Conservation (phyloP, 2,888 invertebrate genomes). For the Strigamia transsilvanica region DNA sequence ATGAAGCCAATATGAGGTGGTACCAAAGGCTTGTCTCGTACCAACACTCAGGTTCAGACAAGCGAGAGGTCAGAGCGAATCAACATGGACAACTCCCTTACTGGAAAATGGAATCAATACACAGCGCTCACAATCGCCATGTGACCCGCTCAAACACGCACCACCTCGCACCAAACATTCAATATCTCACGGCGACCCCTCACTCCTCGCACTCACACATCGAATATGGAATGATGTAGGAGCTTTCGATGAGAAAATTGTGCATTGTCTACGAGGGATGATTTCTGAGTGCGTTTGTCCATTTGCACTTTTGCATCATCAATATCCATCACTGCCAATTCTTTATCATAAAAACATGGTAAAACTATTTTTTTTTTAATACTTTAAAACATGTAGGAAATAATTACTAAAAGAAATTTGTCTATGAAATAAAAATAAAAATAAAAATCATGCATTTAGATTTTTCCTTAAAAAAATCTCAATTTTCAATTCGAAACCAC, state of each 20-base stretch:
- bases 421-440: neutral
- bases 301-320: slow-evolving; percentile 21
- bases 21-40: slow-evolving; percentile 35
- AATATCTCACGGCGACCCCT: slow-evolving; percentile 36
- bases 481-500: slow-evolving; percentile 4
- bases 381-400: neutral
- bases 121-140: slow-evolving; percentile 35
- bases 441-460: neutral
- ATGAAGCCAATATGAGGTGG: slow-evolving; percentile 32
- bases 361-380: neutral
- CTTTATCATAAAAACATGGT: neutral
- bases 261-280: neutral
- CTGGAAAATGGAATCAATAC: slow-evolving; percentile 34
- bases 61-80: slow-evolving; percentile 42
- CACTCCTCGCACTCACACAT: neutral
- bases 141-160: slow-evolving; percentile 40
- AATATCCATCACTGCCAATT: neutral
- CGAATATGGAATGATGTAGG: slow-evolving; percentile 36
- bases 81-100: slow-evolving; percentile 23
- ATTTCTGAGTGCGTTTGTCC: slow-evolving; percentile 12
- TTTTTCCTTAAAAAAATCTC: neutral
- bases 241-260: slow-evolving; percentile 16
- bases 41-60: slow-evolving; percentile 17
- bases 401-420: neutral
- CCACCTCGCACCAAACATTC: slow-evolving; percentile 38